These are phyloP conservation scores for Calypte anna DNA, from an alignment of 2,113 vertebrate genomes.

Conservation along the genomic window DNA sequence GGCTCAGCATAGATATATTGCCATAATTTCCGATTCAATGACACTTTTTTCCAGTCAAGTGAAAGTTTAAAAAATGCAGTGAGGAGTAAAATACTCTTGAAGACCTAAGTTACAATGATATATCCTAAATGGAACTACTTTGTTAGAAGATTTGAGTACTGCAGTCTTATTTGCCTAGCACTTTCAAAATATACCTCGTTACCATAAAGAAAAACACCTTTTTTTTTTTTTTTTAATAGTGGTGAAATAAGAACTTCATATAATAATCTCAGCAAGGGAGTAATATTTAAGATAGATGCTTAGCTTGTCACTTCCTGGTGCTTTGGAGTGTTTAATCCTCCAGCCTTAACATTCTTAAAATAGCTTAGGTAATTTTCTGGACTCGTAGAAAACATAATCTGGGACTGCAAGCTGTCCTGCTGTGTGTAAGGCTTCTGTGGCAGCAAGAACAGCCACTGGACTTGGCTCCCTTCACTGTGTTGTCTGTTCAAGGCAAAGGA, in stretches of 20 bases:
- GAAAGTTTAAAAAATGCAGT: neutral
- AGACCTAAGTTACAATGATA: neutral
- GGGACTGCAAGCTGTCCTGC: neutral
- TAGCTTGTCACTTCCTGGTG: neutral
- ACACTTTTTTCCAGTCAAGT: neutral
- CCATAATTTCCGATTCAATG: neutral
- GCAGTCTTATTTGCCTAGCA: neutral
- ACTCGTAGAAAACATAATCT: neutral
- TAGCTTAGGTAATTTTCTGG: slow-evolving; percentile 17
- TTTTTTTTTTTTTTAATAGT: neutral
- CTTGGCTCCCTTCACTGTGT: neutral
- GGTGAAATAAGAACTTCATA: neutral
- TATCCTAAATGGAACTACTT: neutral
- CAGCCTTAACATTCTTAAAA: slow-evolving; percentile 33
- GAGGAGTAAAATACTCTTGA: neutral
- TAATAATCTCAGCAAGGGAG: neutral
- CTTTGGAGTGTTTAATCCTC: slow-evolving; percentile 19
- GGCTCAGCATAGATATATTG: neutral
- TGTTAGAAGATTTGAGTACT: neutral
- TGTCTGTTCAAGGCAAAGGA: neutral
- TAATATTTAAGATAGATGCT: neutral
- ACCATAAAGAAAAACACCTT: neutral
- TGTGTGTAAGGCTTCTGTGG: neutral
- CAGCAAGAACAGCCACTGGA: neutral
- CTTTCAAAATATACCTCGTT: neutral